phyloP scores from a whole-genome alignment of 2,797 vertebrate species.

The Prunella strophiata region DNA sequence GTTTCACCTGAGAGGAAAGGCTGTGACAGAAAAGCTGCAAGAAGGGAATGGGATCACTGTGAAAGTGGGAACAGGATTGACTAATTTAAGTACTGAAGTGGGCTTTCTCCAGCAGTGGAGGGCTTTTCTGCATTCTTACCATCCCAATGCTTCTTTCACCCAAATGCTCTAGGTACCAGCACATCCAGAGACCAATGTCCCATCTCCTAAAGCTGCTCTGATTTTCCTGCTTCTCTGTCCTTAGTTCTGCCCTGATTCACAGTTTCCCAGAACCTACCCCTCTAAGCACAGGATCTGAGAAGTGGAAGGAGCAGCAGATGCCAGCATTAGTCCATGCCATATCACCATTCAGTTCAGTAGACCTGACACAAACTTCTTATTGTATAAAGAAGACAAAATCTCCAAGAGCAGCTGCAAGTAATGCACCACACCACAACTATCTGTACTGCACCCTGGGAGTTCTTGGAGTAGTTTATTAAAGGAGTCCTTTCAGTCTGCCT shows the following conservation, averaged over 20 bases:
- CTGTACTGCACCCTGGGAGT: neutral
- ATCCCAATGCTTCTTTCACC: neutral
- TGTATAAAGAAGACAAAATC: neutral
- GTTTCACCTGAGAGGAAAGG: conserved; percentile 23
- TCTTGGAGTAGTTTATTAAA: neutral
- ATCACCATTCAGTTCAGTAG: neutral
- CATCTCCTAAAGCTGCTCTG: neutral
- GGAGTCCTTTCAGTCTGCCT: neutral
- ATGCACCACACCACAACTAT: neutral
- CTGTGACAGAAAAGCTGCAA: neutral
- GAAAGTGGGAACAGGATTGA: neutral
- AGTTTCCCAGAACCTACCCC: neutral
- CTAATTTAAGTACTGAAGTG: neutral
- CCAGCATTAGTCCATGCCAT: neutral
- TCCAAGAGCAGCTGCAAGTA: neutral
- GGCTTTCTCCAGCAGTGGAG: neutral
- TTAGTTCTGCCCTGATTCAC: neutral
- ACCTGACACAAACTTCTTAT: neutral
- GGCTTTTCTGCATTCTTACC: neutral
- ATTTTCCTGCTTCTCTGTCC: neutral
- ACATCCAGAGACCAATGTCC: neutral
- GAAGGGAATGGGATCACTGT: neutral
- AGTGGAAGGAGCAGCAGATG: neutral
- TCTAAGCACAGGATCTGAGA: neutral
- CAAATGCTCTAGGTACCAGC: neutral